Base-by-base conservation (phyloP, 2,797 vertebrate genomes). In the Philypnodon macrostomus region DNA sequence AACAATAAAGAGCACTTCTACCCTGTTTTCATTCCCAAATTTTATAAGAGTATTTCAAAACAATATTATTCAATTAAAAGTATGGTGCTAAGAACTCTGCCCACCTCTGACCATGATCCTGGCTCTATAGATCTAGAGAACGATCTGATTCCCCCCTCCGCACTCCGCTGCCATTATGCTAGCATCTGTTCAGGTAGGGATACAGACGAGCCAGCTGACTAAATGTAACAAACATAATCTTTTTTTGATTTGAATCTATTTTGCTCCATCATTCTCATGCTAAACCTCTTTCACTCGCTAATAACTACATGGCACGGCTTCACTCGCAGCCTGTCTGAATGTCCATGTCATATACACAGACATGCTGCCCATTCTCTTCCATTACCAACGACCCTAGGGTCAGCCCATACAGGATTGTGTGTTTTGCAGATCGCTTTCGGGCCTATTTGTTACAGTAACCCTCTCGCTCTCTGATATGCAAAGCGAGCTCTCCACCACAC, bases 261-360 rank as follows among this genome's bases (percentile, higher is more conserved):
- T 59, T 33, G 49, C 75, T 46, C 56, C 47, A 15, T 72, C 53
- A 62, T 58, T 84, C 73, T 81, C 78, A 85, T 88, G 87, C 70
- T 85, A 87, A 90, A 84, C 75, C 81, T 83, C 86, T 83, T 87
- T 89, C 77, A 86, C 80, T 87, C 84, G 87, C 77, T 87, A 89
- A 88, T 87, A 89, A 88, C 81, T 46, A 74, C 16, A 50, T 90
- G 88, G 87, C 87, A 83, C 58, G 48, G 72, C 85, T 85, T 89
- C 87, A 87, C 80, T 87, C 85, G 24, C 48, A n/a, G n/a, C 52
- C 41, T 0, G 16, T 66, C 65, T 89, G 83, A 87, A 87, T 87
- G 85, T 83, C 73, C 56, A 89, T 85, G 50, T 59, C 2, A 49
- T 32, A 60, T 7, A 50, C 35, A 46, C 53, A 63, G 60, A 63